These are phyloP conservation scores for Xylota segnis DNA, from an alignment of 2,888 invertebrate genomes.

Conservation along the genomic window DNA sequence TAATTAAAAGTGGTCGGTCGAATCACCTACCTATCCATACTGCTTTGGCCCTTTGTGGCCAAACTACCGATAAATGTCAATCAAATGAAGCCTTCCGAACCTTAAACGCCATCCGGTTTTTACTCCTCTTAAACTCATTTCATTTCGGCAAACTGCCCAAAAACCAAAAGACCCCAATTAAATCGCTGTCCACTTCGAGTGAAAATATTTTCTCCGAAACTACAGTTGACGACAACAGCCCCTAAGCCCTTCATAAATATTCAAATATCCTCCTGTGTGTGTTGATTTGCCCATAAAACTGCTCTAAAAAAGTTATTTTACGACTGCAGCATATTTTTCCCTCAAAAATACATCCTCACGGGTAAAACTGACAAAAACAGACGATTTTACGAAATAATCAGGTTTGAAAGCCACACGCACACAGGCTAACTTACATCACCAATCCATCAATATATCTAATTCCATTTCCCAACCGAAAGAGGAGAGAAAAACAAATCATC, in stretches of 20 bases:
- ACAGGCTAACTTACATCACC: neutral
- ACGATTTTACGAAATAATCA: slow-evolving; percentile 6
- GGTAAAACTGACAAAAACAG: neutral
- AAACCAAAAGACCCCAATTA: neutral
- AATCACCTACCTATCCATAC: too few relatives aligned
- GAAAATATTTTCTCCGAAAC: neutral
- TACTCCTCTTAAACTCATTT: too few relatives aligned
- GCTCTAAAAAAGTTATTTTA: neutral
- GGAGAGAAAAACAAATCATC: slow-evolving; percentile 35
- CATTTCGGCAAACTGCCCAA: too few relatives aligned
- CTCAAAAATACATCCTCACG: neutral
- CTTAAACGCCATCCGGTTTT: too few relatives aligned
- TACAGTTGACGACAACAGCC: neutral
- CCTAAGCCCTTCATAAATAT: slow-evolving; percentile 5
- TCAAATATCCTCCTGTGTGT: slow-evolving; percentile 2
- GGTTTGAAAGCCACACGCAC: neutral
- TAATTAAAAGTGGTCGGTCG: too few relatives aligned
- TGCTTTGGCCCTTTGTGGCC: too few relatives aligned
- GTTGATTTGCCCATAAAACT: neutral
- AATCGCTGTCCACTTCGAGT: neutral
- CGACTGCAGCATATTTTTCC: slow-evolving; percentile 1
- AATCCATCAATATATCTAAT: slow-evolving; percentile 23
- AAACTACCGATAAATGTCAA: too few relatives aligned
- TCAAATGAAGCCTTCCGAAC: too few relatives aligned
- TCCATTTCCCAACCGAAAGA: neutral